These are phyloP conservation scores for Colius striatus DNA, from an alignment of 2,113 vertebrate genomes.

Conservation along the genomic window DNA sequence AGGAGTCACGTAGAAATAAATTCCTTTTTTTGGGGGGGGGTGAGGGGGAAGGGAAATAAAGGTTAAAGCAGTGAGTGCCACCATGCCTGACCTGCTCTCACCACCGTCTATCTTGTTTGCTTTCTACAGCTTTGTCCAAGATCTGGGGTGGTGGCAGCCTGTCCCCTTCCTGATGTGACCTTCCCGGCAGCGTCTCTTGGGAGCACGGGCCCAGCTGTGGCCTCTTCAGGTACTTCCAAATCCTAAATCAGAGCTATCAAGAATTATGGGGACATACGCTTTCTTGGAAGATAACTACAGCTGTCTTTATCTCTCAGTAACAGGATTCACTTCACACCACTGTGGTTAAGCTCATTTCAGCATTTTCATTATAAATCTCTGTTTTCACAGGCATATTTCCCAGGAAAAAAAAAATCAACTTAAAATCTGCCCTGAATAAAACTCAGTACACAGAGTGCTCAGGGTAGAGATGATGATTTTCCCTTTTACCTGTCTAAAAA, in stretches of 20 bases:
- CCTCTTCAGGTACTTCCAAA: not conserved
- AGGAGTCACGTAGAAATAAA: not conserved
- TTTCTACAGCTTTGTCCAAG: not conserved
- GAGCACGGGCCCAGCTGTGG: not conserved
- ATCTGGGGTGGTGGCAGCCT: not conserved
- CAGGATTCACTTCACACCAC: not conserved
- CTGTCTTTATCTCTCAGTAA: slow-evolving; percentile 30
- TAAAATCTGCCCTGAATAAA: not conserved
- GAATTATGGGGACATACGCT: not conserved
- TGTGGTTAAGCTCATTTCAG: slow-evolving; percentile 15
- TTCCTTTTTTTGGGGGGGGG: not conserved
- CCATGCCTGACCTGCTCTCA: not conserved
- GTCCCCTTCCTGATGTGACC: not conserved
- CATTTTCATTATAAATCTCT: slow-evolving; percentile 12
- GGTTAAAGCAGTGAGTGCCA: not conserved
- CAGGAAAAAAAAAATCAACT: not conserved
- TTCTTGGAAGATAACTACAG: not conserved
- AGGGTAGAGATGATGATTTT: not conserved
- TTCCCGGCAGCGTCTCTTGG: not conserved
- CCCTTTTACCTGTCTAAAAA: not conserved
- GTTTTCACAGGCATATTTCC: slow-evolving; percentile 49
- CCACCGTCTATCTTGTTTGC: too few species aligned
- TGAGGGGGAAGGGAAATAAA: not conserved
- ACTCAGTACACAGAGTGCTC: not conserved
- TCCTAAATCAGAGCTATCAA: not conserved